Evolutionary conservation across 2,888 invertebrate species (phyloP).

Genomic region (Callinectes sapidus): DNA sequence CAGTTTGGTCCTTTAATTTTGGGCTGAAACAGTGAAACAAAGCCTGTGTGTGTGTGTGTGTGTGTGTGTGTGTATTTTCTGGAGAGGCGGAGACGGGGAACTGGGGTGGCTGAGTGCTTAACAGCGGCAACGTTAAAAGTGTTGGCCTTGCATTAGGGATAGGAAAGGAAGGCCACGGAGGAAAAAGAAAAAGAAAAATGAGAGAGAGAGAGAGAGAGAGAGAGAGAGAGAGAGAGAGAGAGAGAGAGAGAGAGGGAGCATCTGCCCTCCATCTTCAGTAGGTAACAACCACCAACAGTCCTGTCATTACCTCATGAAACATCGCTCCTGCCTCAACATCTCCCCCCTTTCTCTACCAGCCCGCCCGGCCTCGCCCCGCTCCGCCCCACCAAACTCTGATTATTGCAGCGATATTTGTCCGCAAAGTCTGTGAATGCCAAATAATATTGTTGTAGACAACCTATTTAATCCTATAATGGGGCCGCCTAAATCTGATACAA

Average conservation of each 20-base stretch:
- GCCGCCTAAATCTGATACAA: not conserved
- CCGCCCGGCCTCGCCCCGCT: not conserved
- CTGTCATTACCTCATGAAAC: not conserved
- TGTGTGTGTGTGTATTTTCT: too few species aligned
- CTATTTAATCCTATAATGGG: not conserved
- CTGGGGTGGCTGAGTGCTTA: not conserved
- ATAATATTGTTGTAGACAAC: not conserved
- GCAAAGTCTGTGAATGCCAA: not conserved
- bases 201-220: slow-evolving; percentile 25
- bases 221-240: slow-evolving; percentile 25
- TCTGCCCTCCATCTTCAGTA: not conserved
- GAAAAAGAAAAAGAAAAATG: not conserved
- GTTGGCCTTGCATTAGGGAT: not conserved
- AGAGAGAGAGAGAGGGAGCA: slow-evolving; percentile 7
- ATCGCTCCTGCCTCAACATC: not conserved
- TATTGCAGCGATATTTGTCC: not conserved
- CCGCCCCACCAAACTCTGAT: not conserved
- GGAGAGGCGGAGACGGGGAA: too few species aligned
- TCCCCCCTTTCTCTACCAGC: not conserved
- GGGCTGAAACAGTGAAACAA: too few species aligned
- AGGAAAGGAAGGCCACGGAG: not conserved
- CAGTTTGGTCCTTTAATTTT: too few species aligned
- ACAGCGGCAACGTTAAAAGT: not conserved
- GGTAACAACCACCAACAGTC: not conserved
- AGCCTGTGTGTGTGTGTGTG: too few species aligned